A percentile compares a stretch with the other conserved stretches of the same genome.
phyloP scores from a whole-genome alignment of 2,888 invertebrate species.

The Petrolisthes manimaculis region DNA sequence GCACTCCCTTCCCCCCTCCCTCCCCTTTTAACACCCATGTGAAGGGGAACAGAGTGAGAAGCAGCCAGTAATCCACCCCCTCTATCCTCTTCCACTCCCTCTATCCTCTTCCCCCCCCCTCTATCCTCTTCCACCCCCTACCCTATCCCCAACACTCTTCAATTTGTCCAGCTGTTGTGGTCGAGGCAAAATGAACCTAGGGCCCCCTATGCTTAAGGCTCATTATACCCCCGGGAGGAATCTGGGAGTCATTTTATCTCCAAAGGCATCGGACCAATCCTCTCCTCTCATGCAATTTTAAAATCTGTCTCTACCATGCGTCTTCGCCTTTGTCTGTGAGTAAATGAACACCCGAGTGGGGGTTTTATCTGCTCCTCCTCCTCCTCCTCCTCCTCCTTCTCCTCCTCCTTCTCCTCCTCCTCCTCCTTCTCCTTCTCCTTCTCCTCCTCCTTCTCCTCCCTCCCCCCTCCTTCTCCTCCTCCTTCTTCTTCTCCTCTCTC shows the following conservation, averaged over 20 bases:
- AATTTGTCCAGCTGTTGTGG: not conserved
- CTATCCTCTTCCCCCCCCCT: not conserved
- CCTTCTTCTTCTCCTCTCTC: not conserved
- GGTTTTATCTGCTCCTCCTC: not conserved
- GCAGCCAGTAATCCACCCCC: too few species aligned
- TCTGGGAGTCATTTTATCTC: not conserved
- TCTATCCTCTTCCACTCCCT: too few species aligned
- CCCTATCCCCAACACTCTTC: not conserved
- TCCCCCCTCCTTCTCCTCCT: not conserved
- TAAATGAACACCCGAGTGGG: constrained; percentile 22
- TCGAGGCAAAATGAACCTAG: not conserved
- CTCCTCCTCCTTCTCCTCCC: not conserved
- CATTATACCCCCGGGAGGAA: not conserved
- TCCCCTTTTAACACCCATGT: too few species aligned
- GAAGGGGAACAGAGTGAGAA: too few species aligned
- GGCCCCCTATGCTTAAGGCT: not conserved
- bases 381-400: not conserved
- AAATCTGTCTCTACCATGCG: constrained; percentile 28
- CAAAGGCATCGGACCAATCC: constrained; percentile 20
- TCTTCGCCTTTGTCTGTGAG: constrained; percentile 22
- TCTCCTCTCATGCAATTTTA: constrained; percentile 34
- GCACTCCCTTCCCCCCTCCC: too few species aligned
- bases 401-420: not conserved
- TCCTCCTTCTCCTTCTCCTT: not conserved
- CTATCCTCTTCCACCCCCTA: not conserved